A percentile compares a stretch with the other conserved stretches of the same genome.
Conservation (phyloP, 2,888 invertebrate species). For the Ephialtes manifestator region DNA sequence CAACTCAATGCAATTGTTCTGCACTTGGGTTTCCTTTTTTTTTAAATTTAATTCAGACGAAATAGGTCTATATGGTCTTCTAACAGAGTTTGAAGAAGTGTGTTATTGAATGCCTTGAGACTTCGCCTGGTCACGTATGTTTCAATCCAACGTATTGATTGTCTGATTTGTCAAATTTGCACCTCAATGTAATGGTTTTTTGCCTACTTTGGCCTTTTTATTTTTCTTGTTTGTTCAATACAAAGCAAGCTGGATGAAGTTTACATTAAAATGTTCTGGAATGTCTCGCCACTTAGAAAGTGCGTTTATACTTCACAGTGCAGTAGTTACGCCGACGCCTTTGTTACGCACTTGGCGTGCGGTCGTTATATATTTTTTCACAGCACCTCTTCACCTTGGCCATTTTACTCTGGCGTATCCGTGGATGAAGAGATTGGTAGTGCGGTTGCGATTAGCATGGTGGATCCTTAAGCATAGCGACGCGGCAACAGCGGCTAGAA, state of each 20-base stretch:
- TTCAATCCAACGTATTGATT: neutral
- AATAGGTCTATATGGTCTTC: too few relatives aligned
- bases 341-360: neutral
- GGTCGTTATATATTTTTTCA: neutral
- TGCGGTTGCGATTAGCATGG: constrained; percentile 18
- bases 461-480: constrained; percentile 3
- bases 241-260: neutral
- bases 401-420: neutral
- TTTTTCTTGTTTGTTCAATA: neutral
- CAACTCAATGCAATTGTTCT: neutral
- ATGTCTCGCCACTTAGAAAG: neutral
- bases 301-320: neutral
- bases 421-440: constrained; percentile 21
- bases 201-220: neutral
- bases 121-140: too few relatives aligned
- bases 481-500: neutral
- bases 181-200: neutral
- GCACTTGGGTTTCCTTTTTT: too few relatives aligned
- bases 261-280: neutral
- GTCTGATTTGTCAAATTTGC: neutral
- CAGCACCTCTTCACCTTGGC: neutral
- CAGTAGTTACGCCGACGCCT: neutral
- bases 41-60: too few relatives aligned
- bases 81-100: too few relatives aligned
- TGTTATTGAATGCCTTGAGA: too few relatives aligned